A percentile compares a stretch with the other conserved stretches of the same genome.
These are phyloP conservation scores for Larimichthys crocea DNA, from an alignment of 2,113 vertebrate genomes.

Conservation along the genomic window DNA sequence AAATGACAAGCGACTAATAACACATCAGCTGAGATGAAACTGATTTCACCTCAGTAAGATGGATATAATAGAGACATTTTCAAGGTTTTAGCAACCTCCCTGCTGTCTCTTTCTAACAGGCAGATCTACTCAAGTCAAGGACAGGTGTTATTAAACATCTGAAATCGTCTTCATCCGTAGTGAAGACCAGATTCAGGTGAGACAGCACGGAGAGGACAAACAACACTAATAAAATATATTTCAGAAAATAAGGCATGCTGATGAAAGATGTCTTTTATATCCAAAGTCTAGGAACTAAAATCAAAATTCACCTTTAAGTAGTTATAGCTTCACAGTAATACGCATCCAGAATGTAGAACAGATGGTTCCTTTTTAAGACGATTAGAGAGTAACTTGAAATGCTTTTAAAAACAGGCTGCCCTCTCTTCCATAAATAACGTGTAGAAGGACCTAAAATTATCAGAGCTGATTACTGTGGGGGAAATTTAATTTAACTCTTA, in stretches of 20 bases:
- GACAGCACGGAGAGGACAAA: background rate
- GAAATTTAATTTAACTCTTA: too few relatives aligned
- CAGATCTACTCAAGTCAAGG: background rate
- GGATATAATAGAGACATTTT: constrained; percentile 10
- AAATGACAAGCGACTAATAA: constrained; percentile 17
- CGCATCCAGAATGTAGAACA: background rate
- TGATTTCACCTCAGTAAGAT: constrained; percentile 10
- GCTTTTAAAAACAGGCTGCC: too few relatives aligned
- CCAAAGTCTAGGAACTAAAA: background rate
- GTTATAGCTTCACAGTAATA: background rate
- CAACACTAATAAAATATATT: background rate
- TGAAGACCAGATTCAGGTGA: background rate
- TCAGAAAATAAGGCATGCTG: background rate
- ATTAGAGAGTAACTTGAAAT: too few relatives aligned
- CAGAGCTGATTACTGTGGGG: too few relatives aligned
- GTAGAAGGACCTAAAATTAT: too few relatives aligned
- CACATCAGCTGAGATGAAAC: constrained; percentile 21
- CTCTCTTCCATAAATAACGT: too few relatives aligned
- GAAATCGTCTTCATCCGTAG: background rate
- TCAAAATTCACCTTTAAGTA: too few relatives aligned
- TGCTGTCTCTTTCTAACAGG: background rate
- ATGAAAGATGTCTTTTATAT: background rate
- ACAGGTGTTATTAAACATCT: constrained; percentile 17
- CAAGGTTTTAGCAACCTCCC: background rate
- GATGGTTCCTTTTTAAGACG: too few relatives aligned